Conservation (phyloP, 2,888 invertebrate genomes). For the Lycophotia porphyrea region DNA sequence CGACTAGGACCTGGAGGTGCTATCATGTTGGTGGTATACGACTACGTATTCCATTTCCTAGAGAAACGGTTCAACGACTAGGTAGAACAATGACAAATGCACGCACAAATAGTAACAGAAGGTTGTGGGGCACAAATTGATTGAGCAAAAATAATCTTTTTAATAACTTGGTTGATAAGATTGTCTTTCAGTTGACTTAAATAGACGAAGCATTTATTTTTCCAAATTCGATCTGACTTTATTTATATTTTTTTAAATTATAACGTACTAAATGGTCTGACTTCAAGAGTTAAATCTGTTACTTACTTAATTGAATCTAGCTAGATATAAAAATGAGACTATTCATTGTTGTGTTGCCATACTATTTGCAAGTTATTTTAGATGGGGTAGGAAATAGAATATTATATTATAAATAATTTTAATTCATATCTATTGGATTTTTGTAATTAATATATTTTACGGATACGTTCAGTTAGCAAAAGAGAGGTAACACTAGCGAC, state of each 20-base stretch:
- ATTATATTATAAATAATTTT: background rate
- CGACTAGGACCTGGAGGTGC: slow-evolving; percentile 98
- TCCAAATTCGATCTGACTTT: background rate
- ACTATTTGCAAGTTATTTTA: slow-evolving; percentile 7
- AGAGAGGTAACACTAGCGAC: too few species aligned
- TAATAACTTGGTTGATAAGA: slow-evolving; percentile 48
- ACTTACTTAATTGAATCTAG: background rate
- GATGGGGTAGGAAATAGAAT: slow-evolving; percentile 1
- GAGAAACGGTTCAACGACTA: slow-evolving; percentile 82
- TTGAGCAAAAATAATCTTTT: slow-evolving; percentile 24
- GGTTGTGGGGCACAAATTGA: background rate
- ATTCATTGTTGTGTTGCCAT: background rate
- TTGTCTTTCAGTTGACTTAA: slow-evolving; percentile 1
- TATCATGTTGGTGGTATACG: slow-evolving; percentile 98
- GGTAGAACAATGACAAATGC: background rate
- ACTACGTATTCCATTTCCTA: slow-evolving; percentile 95
- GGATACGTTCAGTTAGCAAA: background rate
- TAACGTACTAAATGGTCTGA: background rate
- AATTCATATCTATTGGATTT: background rate
- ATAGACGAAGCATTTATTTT: slow-evolving; percentile 34
- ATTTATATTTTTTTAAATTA: background rate
- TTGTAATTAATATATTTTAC: background rate
- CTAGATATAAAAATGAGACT: background rate
- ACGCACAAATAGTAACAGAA: slow-evolving; percentile 4
- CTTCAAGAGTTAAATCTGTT: background rate